Percentiles rank a stretch among this genome's conserved stretches.
Evolutionary conservation across 1,140 invertebrate species (phyloP).

Genomic region (Plectus sambesii): DNA sequence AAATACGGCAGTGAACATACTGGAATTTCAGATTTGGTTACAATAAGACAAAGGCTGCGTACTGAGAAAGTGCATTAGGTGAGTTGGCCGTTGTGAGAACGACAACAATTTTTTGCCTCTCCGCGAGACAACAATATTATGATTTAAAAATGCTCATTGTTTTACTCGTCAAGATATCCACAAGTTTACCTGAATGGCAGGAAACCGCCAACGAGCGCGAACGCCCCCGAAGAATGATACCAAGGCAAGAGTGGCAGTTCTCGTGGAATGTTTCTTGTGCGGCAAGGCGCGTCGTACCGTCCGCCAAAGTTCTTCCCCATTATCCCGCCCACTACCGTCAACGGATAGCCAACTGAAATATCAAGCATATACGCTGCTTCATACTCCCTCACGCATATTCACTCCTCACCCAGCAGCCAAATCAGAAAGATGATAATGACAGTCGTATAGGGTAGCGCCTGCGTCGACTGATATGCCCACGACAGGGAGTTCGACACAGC

Average conservation of each 20-base stretch:
- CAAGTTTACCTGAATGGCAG: constrained; percentile 53
- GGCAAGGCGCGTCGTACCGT: constrained; percentile 51
- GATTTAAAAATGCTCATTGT: too few relatives aligned
- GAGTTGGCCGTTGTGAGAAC: too few relatives aligned
- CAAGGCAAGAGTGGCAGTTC: constrained; percentile 51
- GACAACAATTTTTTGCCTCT: too few relatives aligned
- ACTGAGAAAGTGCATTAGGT: too few relatives aligned
- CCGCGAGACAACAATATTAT: too few relatives aligned
- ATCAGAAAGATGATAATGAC: constrained; percentile 50
- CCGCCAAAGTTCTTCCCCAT: constrained; percentile 51
- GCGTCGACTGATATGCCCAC: constrained; percentile 53
- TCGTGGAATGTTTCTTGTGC: constrained; percentile 52
- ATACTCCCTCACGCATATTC: constrained; percentile 14
- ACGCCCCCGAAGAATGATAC: constrained; percentile 49
- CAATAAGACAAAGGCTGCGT: too few relatives aligned
- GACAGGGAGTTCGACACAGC: constrained; percentile 51
- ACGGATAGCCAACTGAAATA: constrained; percentile 53
- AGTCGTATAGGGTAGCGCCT: constrained; percentile 51
- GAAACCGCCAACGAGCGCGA: constrained; percentile 52
- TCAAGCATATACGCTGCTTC: constrained; percentile 20
- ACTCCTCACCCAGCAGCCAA: constrained; percentile 52
- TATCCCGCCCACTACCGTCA: constrained; percentile 52
- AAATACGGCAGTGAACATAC: too few relatives aligned
- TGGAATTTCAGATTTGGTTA: too few relatives aligned
- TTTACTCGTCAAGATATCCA: too few relatives aligned